A percentile compares a stretch with the other conserved stretches of the same genome.
These are phyloP conservation scores for Cantharis flavilabris DNA, from an alignment of 2,888 invertebrate species.

Conservation along the genomic window DNA sequence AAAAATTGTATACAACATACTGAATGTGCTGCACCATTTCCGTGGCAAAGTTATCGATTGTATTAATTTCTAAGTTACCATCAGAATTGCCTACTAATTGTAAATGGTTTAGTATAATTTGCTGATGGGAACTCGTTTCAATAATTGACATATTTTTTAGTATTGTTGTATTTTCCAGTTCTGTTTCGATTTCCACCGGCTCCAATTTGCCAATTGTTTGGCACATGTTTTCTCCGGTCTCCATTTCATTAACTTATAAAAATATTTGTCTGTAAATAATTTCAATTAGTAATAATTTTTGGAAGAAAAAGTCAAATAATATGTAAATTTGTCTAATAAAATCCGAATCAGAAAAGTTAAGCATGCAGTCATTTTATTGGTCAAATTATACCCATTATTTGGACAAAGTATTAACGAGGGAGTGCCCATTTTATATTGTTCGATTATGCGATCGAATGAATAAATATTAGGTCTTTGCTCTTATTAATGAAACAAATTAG, in stretches of 20 bases:
- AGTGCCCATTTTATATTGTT: background rate
- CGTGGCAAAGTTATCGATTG: conserved; percentile 19
- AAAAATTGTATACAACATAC: conserved; percentile 1
- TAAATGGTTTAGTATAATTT: conserved; percentile 3
- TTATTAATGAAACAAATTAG: background rate
- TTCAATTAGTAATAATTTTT: background rate
- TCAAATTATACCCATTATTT: background rate
- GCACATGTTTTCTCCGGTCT: background rate
- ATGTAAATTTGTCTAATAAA: no score
- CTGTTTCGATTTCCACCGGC: conserved; percentile 1
- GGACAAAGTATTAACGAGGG: background rate
- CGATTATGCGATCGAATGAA: background rate
- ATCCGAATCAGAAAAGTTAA: background rate
- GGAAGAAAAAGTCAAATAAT: background rate
- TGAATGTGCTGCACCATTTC: conserved; percentile 3
- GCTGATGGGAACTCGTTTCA: background rate
- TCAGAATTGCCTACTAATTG: conserved; percentile 35
- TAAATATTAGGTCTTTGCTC: background rate
- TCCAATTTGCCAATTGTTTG: conserved; percentile 1
- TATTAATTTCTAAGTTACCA: conserved; percentile 41
- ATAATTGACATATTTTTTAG: conserved; percentile 20
- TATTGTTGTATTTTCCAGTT: conserved; percentile 21
- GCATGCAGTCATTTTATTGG: background rate
- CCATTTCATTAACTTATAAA: conserved; percentile 3
- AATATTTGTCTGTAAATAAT: background rate